These are phyloP conservation scores for Peromyscus californicus DNA, from an alignment of 2,113 vertebrate genomes.

Conservation along the genomic window DNA sequence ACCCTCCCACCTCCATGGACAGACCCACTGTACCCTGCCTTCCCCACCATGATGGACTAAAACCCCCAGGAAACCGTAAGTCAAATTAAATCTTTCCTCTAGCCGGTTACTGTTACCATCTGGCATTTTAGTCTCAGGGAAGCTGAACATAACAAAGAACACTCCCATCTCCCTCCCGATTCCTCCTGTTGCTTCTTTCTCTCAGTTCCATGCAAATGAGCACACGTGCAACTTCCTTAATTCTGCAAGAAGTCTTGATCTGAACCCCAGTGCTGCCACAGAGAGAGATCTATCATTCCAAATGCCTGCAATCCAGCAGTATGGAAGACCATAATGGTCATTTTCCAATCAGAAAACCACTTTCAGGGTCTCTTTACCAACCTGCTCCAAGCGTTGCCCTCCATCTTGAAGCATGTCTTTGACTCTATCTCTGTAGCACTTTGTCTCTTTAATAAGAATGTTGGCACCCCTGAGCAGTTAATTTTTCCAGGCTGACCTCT, in stretches of 20 bases:
- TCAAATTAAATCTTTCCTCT: background rate
- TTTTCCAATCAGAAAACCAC: constrained; percentile 41
- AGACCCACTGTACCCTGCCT: background rate
- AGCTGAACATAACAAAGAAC: background rate
- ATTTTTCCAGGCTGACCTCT: constrained; percentile 58
- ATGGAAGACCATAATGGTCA: background rate
- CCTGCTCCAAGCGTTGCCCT: background rate
- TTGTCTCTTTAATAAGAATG: constrained; percentile 20
- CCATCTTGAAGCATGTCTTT: background rate
- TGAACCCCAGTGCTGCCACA: background rate
- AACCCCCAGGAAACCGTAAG: background rate
- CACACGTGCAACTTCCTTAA: background rate
- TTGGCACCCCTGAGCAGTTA: constrained; percentile 12
- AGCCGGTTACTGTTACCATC: background rate
- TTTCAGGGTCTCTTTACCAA: background rate
- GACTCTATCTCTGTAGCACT: background rate
- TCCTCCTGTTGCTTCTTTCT: background rate
- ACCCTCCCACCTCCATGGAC: background rate
- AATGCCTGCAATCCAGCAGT: background rate
- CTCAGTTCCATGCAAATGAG: constrained; percentile 35
- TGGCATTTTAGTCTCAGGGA: background rate
- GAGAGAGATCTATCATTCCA: background rate
- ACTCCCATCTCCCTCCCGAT: background rate
- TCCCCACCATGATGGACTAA: background rate
- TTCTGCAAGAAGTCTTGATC: background rate